phyloP scores from a whole-genome alignment of 2,888 invertebrate genomes.

The Lissonota sp. region DNA sequence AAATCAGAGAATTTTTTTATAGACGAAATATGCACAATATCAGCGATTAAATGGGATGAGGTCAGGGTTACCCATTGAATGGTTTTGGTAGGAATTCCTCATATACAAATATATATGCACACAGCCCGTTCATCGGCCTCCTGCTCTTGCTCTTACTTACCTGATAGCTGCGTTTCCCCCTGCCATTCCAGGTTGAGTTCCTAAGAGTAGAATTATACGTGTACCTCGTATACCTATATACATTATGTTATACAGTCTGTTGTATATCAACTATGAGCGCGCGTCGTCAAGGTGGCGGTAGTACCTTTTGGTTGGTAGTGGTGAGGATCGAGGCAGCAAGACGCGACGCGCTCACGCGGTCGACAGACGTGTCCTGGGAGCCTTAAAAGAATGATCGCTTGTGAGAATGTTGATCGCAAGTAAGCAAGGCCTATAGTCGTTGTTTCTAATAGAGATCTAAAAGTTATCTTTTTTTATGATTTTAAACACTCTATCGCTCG shows the following conservation, averaged over 20 bases:
- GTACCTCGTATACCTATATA: background rate
- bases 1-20: too few species aligned
- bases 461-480: background rate
- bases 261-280: conserved; percentile 2
- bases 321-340: conserved; percentile 27
- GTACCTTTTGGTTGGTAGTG: conserved; percentile 5
- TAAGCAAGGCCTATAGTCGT: background rate
- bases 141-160: conserved; percentile 22
- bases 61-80: too few species aligned
- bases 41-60: too few species aligned
- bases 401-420: background rate
- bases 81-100: too few species aligned
- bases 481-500: background rate
- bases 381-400: conserved; percentile 16
- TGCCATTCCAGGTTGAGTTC: conserved; percentile 14
- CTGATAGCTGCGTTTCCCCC: background rate
- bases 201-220: conserved; percentile 13
- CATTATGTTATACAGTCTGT: background rate
- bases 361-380: conserved; percentile 38
- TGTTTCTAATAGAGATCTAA: background rate
- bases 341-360: background rate
- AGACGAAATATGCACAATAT: too few species aligned
- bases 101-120: background rate
- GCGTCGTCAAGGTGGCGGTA: conserved; percentile 25
- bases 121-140: conserved; percentile 4